A percentile compares a stretch with the other conserved stretches of the same genome.
Evolutionary conservation across 2,888 invertebrate genomes (phyloP).

Genomic region (Macropis europaea): DNA sequence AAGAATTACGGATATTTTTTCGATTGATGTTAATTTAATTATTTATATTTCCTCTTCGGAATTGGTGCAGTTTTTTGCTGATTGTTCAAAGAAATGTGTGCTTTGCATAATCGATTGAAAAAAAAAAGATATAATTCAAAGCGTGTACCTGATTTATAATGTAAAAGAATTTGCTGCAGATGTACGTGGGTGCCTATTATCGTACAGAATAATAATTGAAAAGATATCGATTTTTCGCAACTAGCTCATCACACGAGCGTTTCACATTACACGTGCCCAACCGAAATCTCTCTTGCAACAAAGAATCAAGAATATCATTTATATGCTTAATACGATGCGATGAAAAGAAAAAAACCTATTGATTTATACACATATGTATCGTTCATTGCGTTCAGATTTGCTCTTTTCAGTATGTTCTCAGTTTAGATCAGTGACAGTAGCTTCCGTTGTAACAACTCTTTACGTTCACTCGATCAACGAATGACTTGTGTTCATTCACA

Average conservation of each 20-base stretch:
- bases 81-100: slow-evolving; percentile 50
- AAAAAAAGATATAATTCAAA: slow-evolving; percentile 45
- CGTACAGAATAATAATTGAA: slow-evolving; percentile 49
- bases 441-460: slow-evolving; percentile 18
- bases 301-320: slow-evolving; percentile 13
- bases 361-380: slow-evolving; percentile 23
- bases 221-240: slow-evolving; percentile 39
- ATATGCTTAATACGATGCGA: slow-evolving; percentile 20
- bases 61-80: slow-evolving; percentile 54
- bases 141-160: slow-evolving; percentile 76
- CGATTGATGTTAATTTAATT: slow-evolving; percentile 68
- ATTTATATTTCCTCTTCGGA: slow-evolving; percentile 63
- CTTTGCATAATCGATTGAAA: slow-evolving; percentile 58
- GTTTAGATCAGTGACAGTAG: neutral
- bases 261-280: slow-evolving; percentile 31
- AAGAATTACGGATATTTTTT: slow-evolving; percentile 69
- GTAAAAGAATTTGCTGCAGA: slow-evolving; percentile 67
- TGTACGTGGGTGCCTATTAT: slow-evolving; percentile 64
- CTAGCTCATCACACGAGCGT: slow-evolving; percentile 38
- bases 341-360: slow-evolving; percentile 4
- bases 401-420: slow-evolving; percentile 13
- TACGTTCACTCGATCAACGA: slow-evolving; percentile 11
- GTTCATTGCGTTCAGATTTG: slow-evolving; percentile 28
- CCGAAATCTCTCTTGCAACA: slow-evolving; percentile 17
- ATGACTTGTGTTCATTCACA: slow-evolving; percentile 29